These are phyloP conservation scores for Microvelia longipes DNA, from an alignment of 1,140 invertebrate genomes.

Conservation along the genomic window DNA sequence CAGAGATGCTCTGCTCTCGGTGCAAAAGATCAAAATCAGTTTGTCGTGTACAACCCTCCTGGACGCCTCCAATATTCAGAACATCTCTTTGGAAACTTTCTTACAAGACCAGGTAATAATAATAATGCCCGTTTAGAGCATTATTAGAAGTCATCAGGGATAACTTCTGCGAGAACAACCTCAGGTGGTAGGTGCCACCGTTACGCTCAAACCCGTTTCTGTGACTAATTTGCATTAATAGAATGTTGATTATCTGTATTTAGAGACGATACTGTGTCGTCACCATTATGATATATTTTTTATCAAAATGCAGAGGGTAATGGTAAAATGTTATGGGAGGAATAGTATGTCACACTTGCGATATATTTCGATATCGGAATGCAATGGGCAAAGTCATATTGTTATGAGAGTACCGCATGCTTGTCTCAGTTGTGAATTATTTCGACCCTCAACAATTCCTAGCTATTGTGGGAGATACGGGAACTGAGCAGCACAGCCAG, in stretches of 20 bases:
- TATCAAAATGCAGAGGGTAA: too few species aligned
- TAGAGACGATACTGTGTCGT: neutral
- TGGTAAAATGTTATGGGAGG: too few species aligned
- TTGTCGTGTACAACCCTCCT: neutral
- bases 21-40: neutral
- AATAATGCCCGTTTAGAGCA: neutral
- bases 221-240: neutral
- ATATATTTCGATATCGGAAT: too few species aligned
- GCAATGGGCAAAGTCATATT: too few species aligned
- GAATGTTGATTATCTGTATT: neutral
- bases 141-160: neutral
- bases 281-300: too few species aligned
- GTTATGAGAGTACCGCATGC: too few species aligned
- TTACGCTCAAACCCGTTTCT: neutral
- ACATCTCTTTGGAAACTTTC: neutral
- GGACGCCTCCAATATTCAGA: neutral
- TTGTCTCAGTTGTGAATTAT: too few species aligned
- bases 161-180: neutral
- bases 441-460: too few species aligned
- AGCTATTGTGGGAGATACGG: too few species aligned
- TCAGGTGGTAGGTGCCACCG: neutral
- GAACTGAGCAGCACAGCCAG: too few species aligned
- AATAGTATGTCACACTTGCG: too few species aligned
- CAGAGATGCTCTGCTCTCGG: neutral
- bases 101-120: neutral